These are phyloP conservation scores for Cryptophagus acutangulus DNA, from an alignment of 2,888 invertebrate species.

Conservation along the genomic window DNA sequence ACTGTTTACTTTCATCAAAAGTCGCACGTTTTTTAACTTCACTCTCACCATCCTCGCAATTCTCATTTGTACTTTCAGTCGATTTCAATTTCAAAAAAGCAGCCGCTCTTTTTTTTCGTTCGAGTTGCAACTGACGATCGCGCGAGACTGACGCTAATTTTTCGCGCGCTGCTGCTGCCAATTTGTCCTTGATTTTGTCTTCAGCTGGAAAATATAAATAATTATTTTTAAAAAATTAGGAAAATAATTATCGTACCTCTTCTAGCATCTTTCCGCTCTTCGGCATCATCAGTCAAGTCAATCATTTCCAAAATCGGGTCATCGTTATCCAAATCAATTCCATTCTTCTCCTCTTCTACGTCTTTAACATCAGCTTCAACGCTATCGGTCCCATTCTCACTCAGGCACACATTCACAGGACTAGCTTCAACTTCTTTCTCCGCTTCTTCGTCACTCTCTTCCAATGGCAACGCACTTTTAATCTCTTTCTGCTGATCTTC, in stretches of 20 bases:
- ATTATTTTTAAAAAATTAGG: too few relatives aligned
- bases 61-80: too few relatives aligned
- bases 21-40: neutral
- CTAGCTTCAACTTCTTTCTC: slow-evolving; percentile 11
- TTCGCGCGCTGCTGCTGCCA: slow-evolving; percentile 54
- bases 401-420: slow-evolving; percentile 2
- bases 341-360: slow-evolving; percentile 16
- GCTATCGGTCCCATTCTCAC: neutral
- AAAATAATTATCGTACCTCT: slow-evolving; percentile 29
- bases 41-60: slow-evolving; percentile 7
- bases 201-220: slow-evolving; percentile 44
- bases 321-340: slow-evolving; percentile 40
- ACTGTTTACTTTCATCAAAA: neutral
- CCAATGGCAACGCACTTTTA: slow-evolving; percentile 71
- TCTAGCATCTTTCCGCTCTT: slow-evolving; percentile 46
- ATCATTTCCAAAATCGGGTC: slow-evolving; percentile 53
- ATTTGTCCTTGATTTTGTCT: slow-evolving; percentile 56
- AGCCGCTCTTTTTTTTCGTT: slow-evolving; percentile 74
- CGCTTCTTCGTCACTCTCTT: slow-evolving; percentile 69
- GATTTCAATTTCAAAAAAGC: slow-evolving; percentile 60
- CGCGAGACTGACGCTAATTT: slow-evolving; percentile 54
- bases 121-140: slow-evolving; percentile 57
- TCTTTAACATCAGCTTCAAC: neutral
- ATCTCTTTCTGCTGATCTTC: slow-evolving; percentile 49
- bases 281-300: slow-evolving; percentile 56